Conservation (phyloP, 2,797 vertebrate genomes). For the Rachycentron canadum region DNA sequence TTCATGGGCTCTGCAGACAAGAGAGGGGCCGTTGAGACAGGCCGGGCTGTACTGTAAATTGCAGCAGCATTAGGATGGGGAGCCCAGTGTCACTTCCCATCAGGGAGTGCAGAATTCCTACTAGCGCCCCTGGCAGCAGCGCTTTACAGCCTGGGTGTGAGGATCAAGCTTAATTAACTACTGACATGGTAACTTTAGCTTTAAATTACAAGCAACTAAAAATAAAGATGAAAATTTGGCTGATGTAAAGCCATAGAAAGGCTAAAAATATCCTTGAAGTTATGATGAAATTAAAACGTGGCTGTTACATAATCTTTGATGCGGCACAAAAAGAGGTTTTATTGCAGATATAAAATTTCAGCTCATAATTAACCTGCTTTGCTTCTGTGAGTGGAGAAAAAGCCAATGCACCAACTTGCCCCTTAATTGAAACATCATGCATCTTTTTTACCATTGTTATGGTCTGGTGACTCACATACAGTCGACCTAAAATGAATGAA, state of each 20-base stretch:
- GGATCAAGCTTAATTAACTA: conserved; percentile 46
- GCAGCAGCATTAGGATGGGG: conserved; percentile 55
- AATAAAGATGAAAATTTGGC: conserved; percentile 8
- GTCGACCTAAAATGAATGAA: conserved; percentile 14
- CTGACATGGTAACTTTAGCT: conserved; percentile 25
- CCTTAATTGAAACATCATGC: conserved; percentile 55
- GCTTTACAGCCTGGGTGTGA: conserved; percentile 47
- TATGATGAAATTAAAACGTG: conserved; percentile 24
- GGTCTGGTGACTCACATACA: conserved; percentile 25
- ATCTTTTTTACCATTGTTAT: conserved; percentile 58
- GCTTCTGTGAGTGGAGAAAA: conserved; percentile 11
- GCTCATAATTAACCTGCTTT: conserved; percentile 48
- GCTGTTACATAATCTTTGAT: conserved; percentile 16
- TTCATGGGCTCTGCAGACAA: conserved; percentile 29
- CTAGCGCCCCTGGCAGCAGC: conserved; percentile 65
- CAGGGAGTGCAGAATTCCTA: conserved; percentile 72
- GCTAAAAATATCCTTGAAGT: conserved; percentile 14
- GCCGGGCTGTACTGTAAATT: conserved; percentile 71
- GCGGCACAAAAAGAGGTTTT: conserved; percentile 22
- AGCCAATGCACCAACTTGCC: conserved; percentile 41
- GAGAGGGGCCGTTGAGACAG: conserved; percentile 33
- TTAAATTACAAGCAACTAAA: conserved; percentile 24
- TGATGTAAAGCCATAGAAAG: conserved; percentile 1
- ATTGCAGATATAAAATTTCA: conserved; percentile 10
- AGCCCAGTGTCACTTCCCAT: conserved; percentile 64